Evolutionary conservation across 2,888 invertebrate species (phyloP).

Genomic region (Drosophila flavopinicola): DNA sequence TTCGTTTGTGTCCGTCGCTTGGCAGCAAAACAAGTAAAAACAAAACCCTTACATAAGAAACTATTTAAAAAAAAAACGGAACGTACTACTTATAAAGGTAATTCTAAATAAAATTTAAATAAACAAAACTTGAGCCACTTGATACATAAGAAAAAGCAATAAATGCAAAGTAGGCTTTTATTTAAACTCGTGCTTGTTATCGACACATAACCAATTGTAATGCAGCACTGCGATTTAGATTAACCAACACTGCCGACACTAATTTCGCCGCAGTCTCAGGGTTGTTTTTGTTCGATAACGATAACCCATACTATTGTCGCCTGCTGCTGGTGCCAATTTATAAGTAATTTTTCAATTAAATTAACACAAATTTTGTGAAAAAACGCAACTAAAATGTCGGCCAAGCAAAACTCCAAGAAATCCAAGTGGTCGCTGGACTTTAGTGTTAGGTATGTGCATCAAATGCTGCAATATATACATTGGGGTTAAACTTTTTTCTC

Average conservation of each 20-base stretch:
- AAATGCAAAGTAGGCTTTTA: not conserved
- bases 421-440: slow-evolving; percentile 89
- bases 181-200: slow-evolving; percentile 1
- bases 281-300: slow-evolving; percentile 44
- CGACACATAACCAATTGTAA: not conserved
- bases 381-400: slow-evolving; percentile 72
- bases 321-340: slow-evolving; percentile 38
- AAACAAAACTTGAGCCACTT: slow-evolving; percentile 37
- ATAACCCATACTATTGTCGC: slow-evolving; percentile 22
- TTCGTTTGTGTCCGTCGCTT: slow-evolving; percentile 67
- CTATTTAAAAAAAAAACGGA: slow-evolving; percentile 54
- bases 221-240: not conserved
- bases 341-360: slow-evolving; percentile 53
- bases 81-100: slow-evolving; percentile 70
- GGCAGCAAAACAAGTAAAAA: slow-evolving; percentile 39
- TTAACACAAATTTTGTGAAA: slow-evolving; percentile 22
- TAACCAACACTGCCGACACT: slow-evolving; percentile 18
- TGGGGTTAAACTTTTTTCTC: slow-evolving; percentile 6
- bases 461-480: not conserved
- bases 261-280: slow-evolving; percentile 10
- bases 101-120: slow-evolving; percentile 68
- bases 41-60: slow-evolving; percentile 44
- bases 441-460: slow-evolving; percentile 85
- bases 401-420: slow-evolving; percentile 84
- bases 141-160: slow-evolving; percentile 5